These are phyloP conservation scores for Eupithecia subumbrata DNA, from an alignment of 2,888 invertebrate genomes.

Conservation along the genomic window DNA sequence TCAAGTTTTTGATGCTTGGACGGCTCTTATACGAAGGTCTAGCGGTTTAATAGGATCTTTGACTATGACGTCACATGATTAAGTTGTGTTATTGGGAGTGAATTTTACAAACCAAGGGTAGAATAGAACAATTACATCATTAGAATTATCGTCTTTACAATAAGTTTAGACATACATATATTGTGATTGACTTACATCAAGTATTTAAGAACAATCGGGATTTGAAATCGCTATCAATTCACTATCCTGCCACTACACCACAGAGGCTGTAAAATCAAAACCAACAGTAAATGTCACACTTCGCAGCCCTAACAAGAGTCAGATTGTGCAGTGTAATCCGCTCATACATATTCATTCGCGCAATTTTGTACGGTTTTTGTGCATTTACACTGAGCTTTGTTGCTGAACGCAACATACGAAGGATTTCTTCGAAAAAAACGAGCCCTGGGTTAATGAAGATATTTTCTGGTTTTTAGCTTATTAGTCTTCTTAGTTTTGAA, in stretches of 20 bases:
- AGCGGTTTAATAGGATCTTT: neutral
- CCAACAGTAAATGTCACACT: neutral
- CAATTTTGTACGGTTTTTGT: constrained; percentile 31
- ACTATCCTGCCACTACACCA: neutral
- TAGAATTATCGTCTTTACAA: too few species aligned
- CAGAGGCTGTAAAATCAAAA: neutral
- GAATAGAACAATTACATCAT: too few species aligned
- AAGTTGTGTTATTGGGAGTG: neutral
- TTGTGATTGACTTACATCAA: too few species aligned
- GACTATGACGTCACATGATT: neutral
- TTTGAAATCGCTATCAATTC: neutral
- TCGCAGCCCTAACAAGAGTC: constrained; percentile 22
- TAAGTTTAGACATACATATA: too few species aligned
- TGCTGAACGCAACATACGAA: neutral
- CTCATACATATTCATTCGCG: constrained; percentile 36
- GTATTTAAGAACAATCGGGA: too few species aligned
- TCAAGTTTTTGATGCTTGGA: neutral
- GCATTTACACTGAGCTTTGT: constrained; percentile 13
- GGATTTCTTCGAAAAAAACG: neutral
- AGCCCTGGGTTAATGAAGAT: neutral
- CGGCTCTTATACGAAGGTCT: neutral
- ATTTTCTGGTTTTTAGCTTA: neutral
- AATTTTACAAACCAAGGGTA: neutral
- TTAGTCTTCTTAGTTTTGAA: too few species aligned
- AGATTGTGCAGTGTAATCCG: constrained; percentile 25